These are phyloP conservation scores for Ophion ventricosus DNA, from an alignment of 2,888 invertebrate genomes.

Conservation along the genomic window DNA sequence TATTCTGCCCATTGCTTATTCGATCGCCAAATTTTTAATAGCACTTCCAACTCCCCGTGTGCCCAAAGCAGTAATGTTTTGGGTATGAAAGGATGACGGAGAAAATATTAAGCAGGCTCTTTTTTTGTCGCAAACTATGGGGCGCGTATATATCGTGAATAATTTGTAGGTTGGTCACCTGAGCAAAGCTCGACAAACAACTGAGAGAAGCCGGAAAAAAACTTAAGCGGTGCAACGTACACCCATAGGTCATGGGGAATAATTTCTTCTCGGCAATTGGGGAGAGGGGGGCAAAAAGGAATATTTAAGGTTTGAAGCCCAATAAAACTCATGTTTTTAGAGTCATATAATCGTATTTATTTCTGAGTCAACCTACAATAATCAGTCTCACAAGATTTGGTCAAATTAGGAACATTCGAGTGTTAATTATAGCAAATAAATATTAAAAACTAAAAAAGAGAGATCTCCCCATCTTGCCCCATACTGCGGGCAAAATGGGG, in stretches of 20 bases:
- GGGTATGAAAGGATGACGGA: not conserved
- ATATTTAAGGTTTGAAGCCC: no score
- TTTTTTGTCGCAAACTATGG: constrained; percentile 11
- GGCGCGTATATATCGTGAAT: constrained; percentile 23
- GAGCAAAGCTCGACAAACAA: constrained; percentile 21
- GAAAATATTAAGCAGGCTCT: constrained; percentile 14
- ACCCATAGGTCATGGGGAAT: not conserved
- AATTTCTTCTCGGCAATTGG: constrained; percentile 33
- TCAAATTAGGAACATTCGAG: no score
- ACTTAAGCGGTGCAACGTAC: not conserved
- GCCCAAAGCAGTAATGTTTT: not conserved
- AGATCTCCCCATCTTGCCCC: no score
- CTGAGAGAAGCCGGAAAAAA: constrained; percentile 1
- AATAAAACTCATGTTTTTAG: no score
- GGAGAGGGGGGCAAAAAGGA: no score
- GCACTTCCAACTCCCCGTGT: not conserved
- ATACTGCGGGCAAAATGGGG: no score
- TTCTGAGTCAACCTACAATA: no score
- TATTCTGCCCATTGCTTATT: constrained; percentile 38
- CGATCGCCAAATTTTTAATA: constrained; percentile 50
- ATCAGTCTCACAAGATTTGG: no score
- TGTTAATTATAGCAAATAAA: no score
- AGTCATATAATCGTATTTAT: no score
- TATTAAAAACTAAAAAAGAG: no score
- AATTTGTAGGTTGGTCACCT: constrained; percentile 39